phyloP scores from a whole-genome alignment of 1,140 invertebrate genomes.

The Wasmannia auropunctata region DNA sequence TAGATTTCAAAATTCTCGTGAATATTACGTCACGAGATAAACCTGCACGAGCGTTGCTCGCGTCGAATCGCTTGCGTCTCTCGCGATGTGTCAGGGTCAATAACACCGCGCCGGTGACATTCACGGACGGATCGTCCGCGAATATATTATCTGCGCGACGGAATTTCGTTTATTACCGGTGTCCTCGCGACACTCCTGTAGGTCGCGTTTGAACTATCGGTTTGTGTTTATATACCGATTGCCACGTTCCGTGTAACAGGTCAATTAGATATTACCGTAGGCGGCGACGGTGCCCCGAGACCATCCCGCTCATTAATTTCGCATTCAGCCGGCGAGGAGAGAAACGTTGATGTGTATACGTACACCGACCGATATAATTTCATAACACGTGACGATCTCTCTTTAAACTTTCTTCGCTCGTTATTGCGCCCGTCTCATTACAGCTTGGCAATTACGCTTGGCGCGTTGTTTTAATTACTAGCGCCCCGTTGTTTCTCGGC shows the following conservation, averaged over 20 bases:
- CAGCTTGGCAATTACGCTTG: not conserved
- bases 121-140: not conserved
- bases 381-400: constrained; percentile 7
- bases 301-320: constrained; percentile 8
- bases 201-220: not conserved
- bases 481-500: not conserved
- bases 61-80: not conserved
- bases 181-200: not conserved
- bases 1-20: no score
- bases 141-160: constrained; percentile 3
- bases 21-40: not conserved
- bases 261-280: not conserved
- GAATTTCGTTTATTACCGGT: not conserved
- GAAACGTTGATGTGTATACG: not conserved
- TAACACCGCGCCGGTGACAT: not conserved
- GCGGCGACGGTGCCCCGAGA: not conserved
- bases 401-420: not conserved
- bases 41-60: not conserved
- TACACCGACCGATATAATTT: not conserved
- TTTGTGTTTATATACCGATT: not conserved
- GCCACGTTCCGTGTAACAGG: not conserved
- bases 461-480: constrained; percentile 13
- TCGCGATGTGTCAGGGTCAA: constrained; percentile 5
- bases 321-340: not conserved
- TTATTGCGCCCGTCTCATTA: constrained; percentile 1